Conservation (phyloP, 92 coral and sea anemone genomes). For the Bergia puertoricense region DNA sequence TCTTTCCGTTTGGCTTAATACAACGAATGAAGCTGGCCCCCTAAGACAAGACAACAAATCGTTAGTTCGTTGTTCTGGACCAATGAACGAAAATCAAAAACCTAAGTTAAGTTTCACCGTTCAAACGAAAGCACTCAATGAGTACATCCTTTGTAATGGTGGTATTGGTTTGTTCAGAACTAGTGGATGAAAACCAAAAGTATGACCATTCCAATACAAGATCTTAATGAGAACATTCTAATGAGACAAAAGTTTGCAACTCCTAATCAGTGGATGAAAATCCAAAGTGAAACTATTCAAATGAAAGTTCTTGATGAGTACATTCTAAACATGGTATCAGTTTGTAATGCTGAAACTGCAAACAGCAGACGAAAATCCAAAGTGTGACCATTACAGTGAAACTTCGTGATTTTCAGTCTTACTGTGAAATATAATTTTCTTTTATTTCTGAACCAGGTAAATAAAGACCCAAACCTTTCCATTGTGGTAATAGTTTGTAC, state of each 20-base stretch:
- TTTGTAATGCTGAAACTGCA: not conserved
- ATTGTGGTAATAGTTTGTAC: too few relatives aligned
- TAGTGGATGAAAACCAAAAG: not conserved
- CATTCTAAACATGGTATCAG: not conserved
- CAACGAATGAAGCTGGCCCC: constrained; percentile 97
- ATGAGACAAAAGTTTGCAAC: not conserved
- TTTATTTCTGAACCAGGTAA: not conserved
- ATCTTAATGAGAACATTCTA: not conserved
- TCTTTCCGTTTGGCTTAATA: constrained; percentile 97
- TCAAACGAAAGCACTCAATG: not conserved
- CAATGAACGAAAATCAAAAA: not conserved
- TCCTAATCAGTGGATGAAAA: too few relatives aligned
- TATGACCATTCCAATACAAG: not conserved
- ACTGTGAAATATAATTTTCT: too few relatives aligned
- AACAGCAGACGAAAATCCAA: not conserved
- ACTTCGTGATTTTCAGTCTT: not conserved
- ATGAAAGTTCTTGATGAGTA: not conserved
- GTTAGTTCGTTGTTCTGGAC: not conserved
- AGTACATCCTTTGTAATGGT: not conserved
- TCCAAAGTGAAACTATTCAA: not conserved
- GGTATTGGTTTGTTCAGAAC: not conserved
- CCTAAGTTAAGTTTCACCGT: not conserved
- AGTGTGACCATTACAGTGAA: not conserved
- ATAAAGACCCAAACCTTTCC: not conserved
- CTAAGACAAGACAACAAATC: constrained; percentile 35